These are phyloP conservation scores for Phaethornis superciliosus DNA, from an alignment of 2,113 vertebrate species.

Conservation along the genomic window DNA sequence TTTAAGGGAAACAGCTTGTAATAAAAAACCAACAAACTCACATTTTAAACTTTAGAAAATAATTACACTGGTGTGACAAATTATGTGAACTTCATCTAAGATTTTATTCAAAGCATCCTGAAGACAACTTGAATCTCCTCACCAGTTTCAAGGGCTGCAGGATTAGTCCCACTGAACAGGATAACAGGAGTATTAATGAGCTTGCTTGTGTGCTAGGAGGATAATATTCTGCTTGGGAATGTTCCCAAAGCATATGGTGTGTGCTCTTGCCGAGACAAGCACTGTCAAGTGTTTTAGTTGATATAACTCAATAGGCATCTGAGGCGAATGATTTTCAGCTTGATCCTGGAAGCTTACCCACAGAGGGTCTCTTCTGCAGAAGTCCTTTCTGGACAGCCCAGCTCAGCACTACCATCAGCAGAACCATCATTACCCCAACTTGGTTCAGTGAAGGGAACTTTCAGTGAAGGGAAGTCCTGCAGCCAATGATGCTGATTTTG, in stretches of 20 bases:
- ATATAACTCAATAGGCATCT: background rate
- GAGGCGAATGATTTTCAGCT: background rate
- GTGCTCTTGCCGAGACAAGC: background rate
- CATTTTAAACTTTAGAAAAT: background rate
- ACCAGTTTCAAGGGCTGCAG: background rate
- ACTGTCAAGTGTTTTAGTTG: background rate
- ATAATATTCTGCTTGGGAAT: background rate
- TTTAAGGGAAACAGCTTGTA: background rate
- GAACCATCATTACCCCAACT: fast-evolving
- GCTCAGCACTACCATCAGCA: background rate
- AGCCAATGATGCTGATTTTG: background rate
- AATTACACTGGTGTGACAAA: background rate
- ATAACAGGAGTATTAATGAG: background rate
- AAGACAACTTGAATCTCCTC: background rate
- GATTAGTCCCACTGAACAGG: background rate
- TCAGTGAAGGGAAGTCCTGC: fast-evolving
- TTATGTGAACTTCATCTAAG: background rate
- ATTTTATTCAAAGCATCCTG: slow-evolving; percentile 1
- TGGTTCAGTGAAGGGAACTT: fast-evolving
- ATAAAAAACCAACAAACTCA: background rate
- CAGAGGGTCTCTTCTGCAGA: background rate
- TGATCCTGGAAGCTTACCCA: background rate
- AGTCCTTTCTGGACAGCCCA: background rate
- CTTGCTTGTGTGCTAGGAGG: background rate
- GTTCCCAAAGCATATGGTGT: slow-evolving; percentile 23